Evolutionary conservation across 2,113 vertebrate species (phyloP).

Genomic region (Pundamilia nyererei): DNA sequence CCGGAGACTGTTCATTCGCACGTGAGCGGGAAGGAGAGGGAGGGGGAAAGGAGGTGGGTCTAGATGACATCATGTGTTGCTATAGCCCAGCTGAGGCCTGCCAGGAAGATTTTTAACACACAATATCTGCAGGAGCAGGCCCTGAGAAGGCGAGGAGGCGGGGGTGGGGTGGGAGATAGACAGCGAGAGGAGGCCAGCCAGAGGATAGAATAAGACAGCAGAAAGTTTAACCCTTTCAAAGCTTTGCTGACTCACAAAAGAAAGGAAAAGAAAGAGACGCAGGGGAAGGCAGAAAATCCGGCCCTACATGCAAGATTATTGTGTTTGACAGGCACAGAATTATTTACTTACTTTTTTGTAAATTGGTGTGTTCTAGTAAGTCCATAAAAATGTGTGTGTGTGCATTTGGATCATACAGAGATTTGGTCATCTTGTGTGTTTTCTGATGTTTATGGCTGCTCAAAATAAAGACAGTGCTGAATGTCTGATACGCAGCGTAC

Average conservation of each 20-base stretch:
- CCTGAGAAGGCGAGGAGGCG: background rate
- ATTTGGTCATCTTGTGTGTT: background rate
- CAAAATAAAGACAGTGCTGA: background rate
- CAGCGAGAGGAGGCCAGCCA: background rate
- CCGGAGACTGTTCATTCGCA: constrained; percentile 21
- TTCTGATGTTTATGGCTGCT: background rate
- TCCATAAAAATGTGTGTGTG: background rate
- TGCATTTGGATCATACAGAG: background rate
- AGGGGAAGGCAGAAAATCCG: background rate
- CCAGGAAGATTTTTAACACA: constrained; percentile 67
- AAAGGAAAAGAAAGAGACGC: background rate
- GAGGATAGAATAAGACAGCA: constrained; percentile 11
- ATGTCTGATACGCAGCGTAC: background rate
- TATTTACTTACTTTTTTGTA: background rate
- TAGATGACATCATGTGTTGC: constrained; percentile 77
- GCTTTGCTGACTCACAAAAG: background rate
- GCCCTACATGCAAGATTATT: background rate
- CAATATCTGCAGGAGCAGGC: constrained; percentile 62
- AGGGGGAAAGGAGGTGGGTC: constrained; percentile 43
- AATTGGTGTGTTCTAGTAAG: background rate
- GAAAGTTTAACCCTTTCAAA: constrained; percentile 31
- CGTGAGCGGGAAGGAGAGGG: constrained; percentile 29
- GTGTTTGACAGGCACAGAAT: background rate
- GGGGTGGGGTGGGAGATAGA: background rate
- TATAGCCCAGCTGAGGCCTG: constrained; percentile 72